Conservation (phyloP, 2,113 vertebrate genomes). For the Numida meleagris region DNA sequence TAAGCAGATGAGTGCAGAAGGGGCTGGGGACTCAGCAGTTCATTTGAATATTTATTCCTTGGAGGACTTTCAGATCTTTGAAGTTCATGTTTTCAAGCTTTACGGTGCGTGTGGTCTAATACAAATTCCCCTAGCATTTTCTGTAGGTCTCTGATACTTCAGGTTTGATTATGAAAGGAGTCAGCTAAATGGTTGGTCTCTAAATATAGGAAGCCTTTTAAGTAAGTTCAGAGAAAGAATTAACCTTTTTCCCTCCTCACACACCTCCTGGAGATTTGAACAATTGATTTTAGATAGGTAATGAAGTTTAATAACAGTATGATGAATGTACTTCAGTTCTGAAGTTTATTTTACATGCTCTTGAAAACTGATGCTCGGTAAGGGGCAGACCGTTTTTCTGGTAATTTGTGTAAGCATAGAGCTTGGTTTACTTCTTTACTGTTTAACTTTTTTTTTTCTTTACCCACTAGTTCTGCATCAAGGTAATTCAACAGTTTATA, state of each 20-base stretch:
- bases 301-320: neutral
- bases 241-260: neutral
- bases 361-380: neutral
- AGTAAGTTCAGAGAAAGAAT: neutral
- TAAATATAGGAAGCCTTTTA: neutral
- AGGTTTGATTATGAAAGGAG: neutral
- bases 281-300: slow-evolving; percentile 13
- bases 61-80: neutral
- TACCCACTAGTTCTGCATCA: neutral
- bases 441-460: neutral
- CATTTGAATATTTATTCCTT: neutral
- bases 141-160: neutral
- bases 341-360: neutral
- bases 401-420: neutral
- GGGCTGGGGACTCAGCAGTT: neutral
- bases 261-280: neutral
- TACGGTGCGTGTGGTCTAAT: neutral
- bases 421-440: neutral
- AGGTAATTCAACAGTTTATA: neutral
- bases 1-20: neutral
- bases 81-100: neutral
- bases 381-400: neutral
- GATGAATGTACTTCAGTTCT: neutral
- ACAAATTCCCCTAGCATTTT: neutral
- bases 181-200: neutral